Base-by-base conservation (phyloP, 2,113 vertebrate species). In the Oryzias curvinotus region DNA sequence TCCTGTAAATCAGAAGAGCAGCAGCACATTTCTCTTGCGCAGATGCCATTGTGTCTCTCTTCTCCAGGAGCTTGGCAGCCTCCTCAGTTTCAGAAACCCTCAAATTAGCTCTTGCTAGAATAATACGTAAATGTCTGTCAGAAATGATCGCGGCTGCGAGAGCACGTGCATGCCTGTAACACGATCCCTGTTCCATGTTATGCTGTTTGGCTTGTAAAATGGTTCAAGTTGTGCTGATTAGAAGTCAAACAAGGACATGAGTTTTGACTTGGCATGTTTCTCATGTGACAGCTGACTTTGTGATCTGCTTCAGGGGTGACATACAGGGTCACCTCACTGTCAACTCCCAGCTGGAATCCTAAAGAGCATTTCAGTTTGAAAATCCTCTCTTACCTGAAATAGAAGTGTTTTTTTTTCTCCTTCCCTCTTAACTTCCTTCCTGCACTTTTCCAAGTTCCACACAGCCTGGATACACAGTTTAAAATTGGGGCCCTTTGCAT, bases 391-490 rank as follows among this genome's bases (percentile, higher is more conserved):
- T 17, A 57, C 26, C 67, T 78, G 71, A 75, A 63, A 36, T 36
- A 12, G 65, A 41, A 30, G 23, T 2, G 49, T 68, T 4, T 65
- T 55, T 68, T 30, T 45, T 47, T 36, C 26, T 12, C 23, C 46
- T 12, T 25, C 55, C 36, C 15, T 4, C 52, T 54, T 17, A 5
- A 8, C 14, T 52, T 65, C 41, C 81, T 63, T 91, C 71, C 43
- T 60, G 30, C 49, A 98, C 95, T 73, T 98, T 97, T 94, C 93
- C 76, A 95, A 96, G 51, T 98, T 98, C 87, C 95, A 96, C 95
- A 96, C 52, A 92, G 93, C 56, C 91, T 96, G 66, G 95, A 98
- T 77, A 95, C 95, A 23, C 94, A 96, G 68, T 98, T 95, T 73
- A 97, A 96, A 91, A 95, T 97, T 25, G 96, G 95, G 69, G 94